Base-by-base conservation (phyloP, 2,888 invertebrate species). In the Sylvicola fuscatus region DNA sequence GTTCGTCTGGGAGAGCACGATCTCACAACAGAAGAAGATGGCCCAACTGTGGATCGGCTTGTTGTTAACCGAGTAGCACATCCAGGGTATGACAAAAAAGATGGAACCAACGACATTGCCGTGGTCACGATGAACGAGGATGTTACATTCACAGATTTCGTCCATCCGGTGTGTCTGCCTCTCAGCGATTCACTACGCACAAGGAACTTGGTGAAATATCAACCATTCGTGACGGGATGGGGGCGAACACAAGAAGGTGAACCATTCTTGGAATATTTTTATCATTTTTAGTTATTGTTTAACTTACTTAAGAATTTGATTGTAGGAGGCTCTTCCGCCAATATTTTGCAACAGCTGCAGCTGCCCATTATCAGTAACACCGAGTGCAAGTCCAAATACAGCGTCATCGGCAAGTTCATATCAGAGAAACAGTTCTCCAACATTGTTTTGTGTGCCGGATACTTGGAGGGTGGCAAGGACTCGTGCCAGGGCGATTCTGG, bases 1-100 rank as follows among this genome's bases (percentile, higher is more conserved):
- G 77, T 75, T 0, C 68, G 86, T 1, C 52, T 87, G 0, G 87
- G 87, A 1, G 86, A 86, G 46, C 66, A 84, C 46, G 74, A 83
- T 54, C 49, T 84, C 16, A 62, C 63, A 3, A 56, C 64, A 1
- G 70, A 70, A 2, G 58, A 65, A 10, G 69, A 73, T 28, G 60
- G 67, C 0, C 63, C 65, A 0, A 54, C 51, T 36, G 49, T 72
- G 6, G 73, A 81, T 47, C 55, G 80, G 7, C 58, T 58, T 1
- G 65, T 86, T 35, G 65, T 65, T 33, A 53, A 52, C 37, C 58
- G 58, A 35, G 64, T 64, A 39, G 54, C 70, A 15, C 80, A 82
- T 49, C 73, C 76, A 44, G 45, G 62, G 2, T 82, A 77, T 57
- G 67, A 59, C 46, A 48, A 68, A 1, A 59, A 51, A 14, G 53